Base-by-base conservation (phyloP, 1,140 invertebrate genomes). In the Sitophilus oryzae region DNA sequence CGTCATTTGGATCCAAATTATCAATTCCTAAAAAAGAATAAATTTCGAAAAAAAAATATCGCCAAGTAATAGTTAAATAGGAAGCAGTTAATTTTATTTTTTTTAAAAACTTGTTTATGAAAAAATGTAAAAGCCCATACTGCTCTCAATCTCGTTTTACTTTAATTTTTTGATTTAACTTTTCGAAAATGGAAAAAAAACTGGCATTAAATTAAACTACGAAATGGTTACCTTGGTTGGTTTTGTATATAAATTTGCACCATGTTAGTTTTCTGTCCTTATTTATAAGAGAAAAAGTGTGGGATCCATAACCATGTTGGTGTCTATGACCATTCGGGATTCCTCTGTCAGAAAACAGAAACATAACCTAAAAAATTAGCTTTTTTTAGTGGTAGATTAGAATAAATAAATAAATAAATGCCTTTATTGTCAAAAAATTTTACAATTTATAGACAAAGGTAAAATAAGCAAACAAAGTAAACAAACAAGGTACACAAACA, bases 251-350 rank as follows among this genome's bases (percentile, higher is more conserved):
- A 72, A 94, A 95, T 78, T 94, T 96, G 70, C 85, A 88, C 66
- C 87, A 93, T 9, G 87, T 76, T 14, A 78, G 63, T 63, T 88
- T 77, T 38, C 83, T 79, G 3, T 83, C 71, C 6, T 71, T 74
- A 70, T 94, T 93, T 10, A 94, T 81, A 45, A 96, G 69, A 65
- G 93, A 93, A 70, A 91, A 94, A 1, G 92, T 93, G 68, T 96
- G 90, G 0, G 86, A 90, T 8, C 91, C 91, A 68, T 88, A 96
- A 23, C 93, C 89, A 68, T 96, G 86, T 90, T 95, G 93, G 67
- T 87, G 82, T 15, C 90, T 77, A 70, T 82, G 82, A 5, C 91
- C 89, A 68, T 93, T 86, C 1, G 93, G 92, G 40, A 88, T 93
- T 22, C 91, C 67, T 60, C 91, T 78, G 73, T 95, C 91, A n/a